A percentile compares a stretch with the other conserved stretches of the same genome.
phyloP scores from a whole-genome alignment of 2,888 invertebrate species.

The Sussaba pulchella region DNA sequence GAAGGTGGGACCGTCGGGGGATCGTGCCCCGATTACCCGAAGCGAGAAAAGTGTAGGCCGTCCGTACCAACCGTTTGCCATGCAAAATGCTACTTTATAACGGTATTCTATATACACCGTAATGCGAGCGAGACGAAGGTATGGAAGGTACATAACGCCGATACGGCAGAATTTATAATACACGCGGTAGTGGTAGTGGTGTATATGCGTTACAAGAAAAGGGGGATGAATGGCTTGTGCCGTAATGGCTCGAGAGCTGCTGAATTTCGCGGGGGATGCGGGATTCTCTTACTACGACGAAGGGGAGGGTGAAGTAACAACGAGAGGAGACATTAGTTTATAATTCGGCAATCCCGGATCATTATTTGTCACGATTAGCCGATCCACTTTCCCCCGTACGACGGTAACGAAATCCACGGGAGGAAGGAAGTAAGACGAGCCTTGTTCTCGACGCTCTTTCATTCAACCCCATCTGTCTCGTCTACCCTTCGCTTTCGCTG shows the following conservation, averaged over 20 bases:
- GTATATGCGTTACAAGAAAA: slow-evolving; percentile 32
- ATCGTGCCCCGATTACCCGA: slow-evolving; percentile 63
- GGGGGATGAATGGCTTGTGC: slow-evolving; percentile 54
- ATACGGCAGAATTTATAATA: slow-evolving; percentile 27
- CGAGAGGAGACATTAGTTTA: slow-evolving; percentile 81
- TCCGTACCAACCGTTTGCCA: slow-evolving; percentile 37
- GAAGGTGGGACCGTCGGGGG: neutral
- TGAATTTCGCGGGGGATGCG: slow-evolving; percentile 50
- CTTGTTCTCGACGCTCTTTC: slow-evolving; percentile 71
- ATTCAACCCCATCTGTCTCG: slow-evolving; percentile 66
- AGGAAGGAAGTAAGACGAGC: slow-evolving; percentile 57
- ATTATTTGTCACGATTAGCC: slow-evolving; percentile 84
- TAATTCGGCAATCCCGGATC: slow-evolving; percentile 83
- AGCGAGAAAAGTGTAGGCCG: slow-evolving; percentile 55
- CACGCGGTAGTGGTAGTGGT: neutral
- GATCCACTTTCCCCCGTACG: slow-evolving; percentile 72
- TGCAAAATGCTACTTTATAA: slow-evolving; percentile 38
- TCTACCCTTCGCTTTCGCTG: slow-evolving; percentile 69
- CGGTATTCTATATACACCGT: slow-evolving; percentile 21
- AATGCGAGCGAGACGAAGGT: neutral
- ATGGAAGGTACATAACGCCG: slow-evolving; percentile 9
- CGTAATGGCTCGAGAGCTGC: slow-evolving; percentile 17
- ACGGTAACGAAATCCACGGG: slow-evolving; percentile 60
- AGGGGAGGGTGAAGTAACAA: slow-evolving; percentile 74
- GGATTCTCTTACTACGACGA: slow-evolving; percentile 74